Evolutionary conservation across 2,113 vertebrate species (phyloP).

Genomic region (Ceyx cyanopectus): DNA sequence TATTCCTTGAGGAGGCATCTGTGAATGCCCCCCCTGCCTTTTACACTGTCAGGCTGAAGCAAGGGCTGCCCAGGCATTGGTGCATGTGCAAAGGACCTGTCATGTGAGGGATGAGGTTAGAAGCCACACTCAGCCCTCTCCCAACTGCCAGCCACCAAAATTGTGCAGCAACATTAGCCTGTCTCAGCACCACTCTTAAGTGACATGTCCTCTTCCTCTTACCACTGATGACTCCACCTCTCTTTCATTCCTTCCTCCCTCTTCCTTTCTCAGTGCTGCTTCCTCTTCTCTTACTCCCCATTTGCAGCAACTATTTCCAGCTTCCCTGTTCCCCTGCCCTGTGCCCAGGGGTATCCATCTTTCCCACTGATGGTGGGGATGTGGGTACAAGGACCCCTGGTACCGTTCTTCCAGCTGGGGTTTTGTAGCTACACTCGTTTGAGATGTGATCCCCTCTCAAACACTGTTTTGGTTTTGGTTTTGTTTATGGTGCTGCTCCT

Average conservation of each 20-base stretch:
- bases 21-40: not conserved
- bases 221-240: not conserved
- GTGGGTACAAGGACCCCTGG: not conserved
- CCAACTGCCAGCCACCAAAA: not conserved
- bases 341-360: not conserved
- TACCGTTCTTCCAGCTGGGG: not conserved
- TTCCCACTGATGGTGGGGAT: not conserved
- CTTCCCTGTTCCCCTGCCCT: not conserved
- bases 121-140: not conserved
- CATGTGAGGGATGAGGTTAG: accelerated
- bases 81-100: accelerated
- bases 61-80: not conserved
- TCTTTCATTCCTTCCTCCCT: constrained; percentile 2
- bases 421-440: not conserved
- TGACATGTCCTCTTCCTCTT: not conserved
- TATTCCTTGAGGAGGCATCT: not conserved
- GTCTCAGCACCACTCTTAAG: not conserved
- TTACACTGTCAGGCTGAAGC: not conserved
- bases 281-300: not conserved
- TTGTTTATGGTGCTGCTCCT: too few relatives aligned
- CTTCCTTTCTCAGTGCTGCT: constrained; percentile 14
- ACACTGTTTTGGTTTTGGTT: too few relatives aligned
- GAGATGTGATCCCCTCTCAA: not conserved
- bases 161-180: not conserved
- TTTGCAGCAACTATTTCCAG: not conserved